phyloP scores from a whole-genome alignment of 1,140 invertebrate species.

The Notospermus geniculatus region DNA sequence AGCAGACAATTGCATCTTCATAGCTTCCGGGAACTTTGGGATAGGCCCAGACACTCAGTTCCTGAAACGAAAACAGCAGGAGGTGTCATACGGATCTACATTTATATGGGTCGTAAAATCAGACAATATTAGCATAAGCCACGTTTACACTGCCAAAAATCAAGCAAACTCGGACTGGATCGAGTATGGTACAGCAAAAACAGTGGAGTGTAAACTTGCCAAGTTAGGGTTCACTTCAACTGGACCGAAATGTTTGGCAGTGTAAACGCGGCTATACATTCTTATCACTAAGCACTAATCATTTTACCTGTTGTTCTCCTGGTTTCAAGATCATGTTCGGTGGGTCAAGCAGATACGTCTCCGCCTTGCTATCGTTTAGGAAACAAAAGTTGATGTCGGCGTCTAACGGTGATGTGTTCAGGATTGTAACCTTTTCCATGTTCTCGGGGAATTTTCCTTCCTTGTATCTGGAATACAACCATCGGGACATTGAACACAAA shows the following conservation, averaged over 20 bases:
- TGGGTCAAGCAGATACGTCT: constrained; percentile 56
- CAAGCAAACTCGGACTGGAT: too few species aligned
- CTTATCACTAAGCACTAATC: too few species aligned
- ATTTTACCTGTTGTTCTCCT: constrained; percentile 35
- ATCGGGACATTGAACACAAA: neutral
- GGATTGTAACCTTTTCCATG: constrained; percentile 50
- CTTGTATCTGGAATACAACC: constrained; percentile 37
- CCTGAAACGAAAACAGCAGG: neutral
- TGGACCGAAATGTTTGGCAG: too few species aligned
- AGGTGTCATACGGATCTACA: too few species aligned
- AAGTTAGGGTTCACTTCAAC: too few species aligned
- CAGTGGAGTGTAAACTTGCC: too few species aligned
- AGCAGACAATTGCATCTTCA: constrained; percentile 54
- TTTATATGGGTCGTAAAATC: too few species aligned
- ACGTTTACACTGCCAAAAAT: too few species aligned
- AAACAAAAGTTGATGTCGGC: constrained; percentile 56
- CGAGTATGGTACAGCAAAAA: too few species aligned
- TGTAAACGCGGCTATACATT: too few species aligned
- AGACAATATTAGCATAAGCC: too few species aligned
- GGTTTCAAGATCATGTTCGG: constrained; percentile 50
- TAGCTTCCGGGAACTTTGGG: constrained; percentile 46
- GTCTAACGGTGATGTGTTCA: constrained; percentile 53
- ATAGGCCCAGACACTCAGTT: constrained; percentile 52
- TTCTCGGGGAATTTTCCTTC: constrained; percentile 54
- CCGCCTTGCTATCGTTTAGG: constrained; percentile 52